These are phyloP conservation scores for Oenanthe oenanthe DNA, from an alignment of 2,113 vertebrate species.

Conservation along the genomic window DNA sequence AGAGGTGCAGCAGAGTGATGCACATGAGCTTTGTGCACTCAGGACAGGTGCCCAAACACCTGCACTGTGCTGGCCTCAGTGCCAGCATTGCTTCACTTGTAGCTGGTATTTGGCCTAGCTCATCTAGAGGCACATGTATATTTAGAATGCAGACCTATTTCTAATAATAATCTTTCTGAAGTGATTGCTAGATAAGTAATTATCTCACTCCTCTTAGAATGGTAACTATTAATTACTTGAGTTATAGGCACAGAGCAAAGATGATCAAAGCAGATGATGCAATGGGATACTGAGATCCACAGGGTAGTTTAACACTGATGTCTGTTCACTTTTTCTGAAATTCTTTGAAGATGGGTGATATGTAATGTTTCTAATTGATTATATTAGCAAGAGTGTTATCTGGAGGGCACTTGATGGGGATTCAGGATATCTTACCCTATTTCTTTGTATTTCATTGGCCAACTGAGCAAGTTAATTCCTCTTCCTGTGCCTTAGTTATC, in stretches of 20 bases:
- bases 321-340: not conserved
- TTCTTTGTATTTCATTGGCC: not conserved
- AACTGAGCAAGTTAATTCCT: not conserved
- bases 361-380: conserved; percentile 32
- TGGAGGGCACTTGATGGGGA: not conserved
- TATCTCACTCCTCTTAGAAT: not conserved
- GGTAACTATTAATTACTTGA: not conserved
- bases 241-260: not conserved
- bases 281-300: not conserved
- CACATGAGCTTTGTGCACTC: not conserved
- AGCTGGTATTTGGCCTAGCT: not conserved
- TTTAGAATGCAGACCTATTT: conserved; percentile 22
- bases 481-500: not conserved
- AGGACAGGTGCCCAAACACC: not conserved
- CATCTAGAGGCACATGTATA: not conserved
- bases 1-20: not conserved
- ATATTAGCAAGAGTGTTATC: conserved; percentile 20
- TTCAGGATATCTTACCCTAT: not conserved
- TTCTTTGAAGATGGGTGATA: conserved; percentile 13
- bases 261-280: conserved; percentile 21
- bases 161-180: not conserved
- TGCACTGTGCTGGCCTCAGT: not conserved
- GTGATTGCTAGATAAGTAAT: not conserved
- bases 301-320: not conserved
- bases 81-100: accelerated